These are phyloP conservation scores for Augochlora pura DNA, from an alignment of 1,140 invertebrate genomes.

Conservation along the genomic window DNA sequence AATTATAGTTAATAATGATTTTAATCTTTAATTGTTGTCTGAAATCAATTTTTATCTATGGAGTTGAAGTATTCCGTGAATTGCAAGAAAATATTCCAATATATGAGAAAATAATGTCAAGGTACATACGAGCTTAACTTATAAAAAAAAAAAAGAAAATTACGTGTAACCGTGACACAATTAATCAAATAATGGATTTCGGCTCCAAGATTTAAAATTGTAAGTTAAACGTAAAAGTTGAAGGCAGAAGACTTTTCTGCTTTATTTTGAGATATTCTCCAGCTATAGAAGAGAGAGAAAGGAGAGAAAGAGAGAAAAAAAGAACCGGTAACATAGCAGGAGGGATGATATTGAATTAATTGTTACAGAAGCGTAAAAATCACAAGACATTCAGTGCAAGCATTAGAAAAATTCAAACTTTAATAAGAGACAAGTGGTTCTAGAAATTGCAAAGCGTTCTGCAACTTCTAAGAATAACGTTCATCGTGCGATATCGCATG, in stretches of 20 bases:
- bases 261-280: constrained; percentile 73
- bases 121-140: constrained; percentile 65
- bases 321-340: constrained; percentile 61
- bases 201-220: constrained; percentile 70
- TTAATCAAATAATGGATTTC: constrained; percentile 62
- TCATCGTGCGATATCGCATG: constrained; percentile 68
- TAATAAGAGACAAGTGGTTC: constrained; percentile 33
- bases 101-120: constrained; percentile 46
- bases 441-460: constrained; percentile 54
- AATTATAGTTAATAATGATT: constrained; percentile 79
- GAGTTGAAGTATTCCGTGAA: constrained; percentile 60
- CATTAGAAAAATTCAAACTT: constrained; percentile 49
- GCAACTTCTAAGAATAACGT: constrained; percentile 57
- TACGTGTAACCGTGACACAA: constrained; percentile 53
- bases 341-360: constrained; percentile 77
- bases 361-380: constrained; percentile 79
- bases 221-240: constrained; percentile 65
- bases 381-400: constrained; percentile 73
- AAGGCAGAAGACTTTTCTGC: constrained; percentile 65
- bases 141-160: constrained; percentile 45
- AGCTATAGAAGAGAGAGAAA: constrained; percentile 52
- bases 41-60: constrained; percentile 78
- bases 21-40: constrained; percentile 79
- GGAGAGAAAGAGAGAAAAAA: constrained; percentile 22
- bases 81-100: constrained; percentile 40